Evolutionary conservation across 2,113 vertebrate species (phyloP), one percentile per base, ranked within the genome.

Genomic region (Chionodraco myersi): DNA sequence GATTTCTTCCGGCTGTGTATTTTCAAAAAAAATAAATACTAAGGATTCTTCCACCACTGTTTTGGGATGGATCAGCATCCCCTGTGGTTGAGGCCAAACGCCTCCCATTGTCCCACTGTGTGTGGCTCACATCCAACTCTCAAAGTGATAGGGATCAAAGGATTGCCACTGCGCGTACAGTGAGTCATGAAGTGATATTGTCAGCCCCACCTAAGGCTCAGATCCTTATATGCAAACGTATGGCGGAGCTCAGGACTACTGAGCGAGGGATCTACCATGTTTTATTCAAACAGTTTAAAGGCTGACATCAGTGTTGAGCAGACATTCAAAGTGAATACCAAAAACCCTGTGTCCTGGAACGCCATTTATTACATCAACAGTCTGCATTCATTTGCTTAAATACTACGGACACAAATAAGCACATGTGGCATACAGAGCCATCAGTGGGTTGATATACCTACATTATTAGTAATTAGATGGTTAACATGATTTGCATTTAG

Each of bases 81-180:
- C 64, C 72, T 54, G 59, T 34, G 70, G 73, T 81, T 67, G 69
- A 61, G 47, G 65, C 62, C 76, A 77, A 87, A 79, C 51, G 79
- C 77, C 59, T 80, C 52, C 26, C 34, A 65, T 69, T 77, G 62
- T 71, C 18, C 57, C 54, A 62, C 64, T 48, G 44, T 47, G 71
- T 41, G 34, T 53, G 45, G 65, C 69, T 84, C 70, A 82, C 49
- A 88, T 85, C 34, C 73, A 74, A 59, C 73, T 18, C 44, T 87
- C 73, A 87, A 83, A 85, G 76, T 73, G 86, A 84, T 79, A 61
- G 73, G 83, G 86, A 91, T 92, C 91, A 91, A 92, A 91, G 86
- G 79, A 78, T 85, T 82, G 79, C 81, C 85, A 79, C 80, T 78
- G 75, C 26, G 7, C 36, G 45, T 80, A 83, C 83, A 82, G 78